Evolutionary conservation across 2,888 invertebrate species (phyloP).

Genomic region (Nephrocerus scutellatus): DNA sequence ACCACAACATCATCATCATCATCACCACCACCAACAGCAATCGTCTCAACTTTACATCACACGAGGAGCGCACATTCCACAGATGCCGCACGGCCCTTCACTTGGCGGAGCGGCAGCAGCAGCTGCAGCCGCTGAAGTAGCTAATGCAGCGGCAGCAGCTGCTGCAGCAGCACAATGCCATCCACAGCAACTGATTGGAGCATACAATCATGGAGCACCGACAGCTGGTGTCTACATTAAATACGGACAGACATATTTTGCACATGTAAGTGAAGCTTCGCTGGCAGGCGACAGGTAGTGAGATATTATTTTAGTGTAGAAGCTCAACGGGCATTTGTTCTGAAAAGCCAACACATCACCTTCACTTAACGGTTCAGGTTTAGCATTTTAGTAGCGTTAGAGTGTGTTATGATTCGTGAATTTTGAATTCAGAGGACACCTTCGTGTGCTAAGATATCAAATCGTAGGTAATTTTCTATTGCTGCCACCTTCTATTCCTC

Average conservation of each 20-base stretch:
- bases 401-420: too few relatives aligned
- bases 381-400: too few relatives aligned
- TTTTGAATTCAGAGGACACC: too few relatives aligned
- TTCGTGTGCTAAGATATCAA: too few relatives aligned
- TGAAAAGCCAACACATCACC: not conserved
- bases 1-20: constrained; percentile 23
- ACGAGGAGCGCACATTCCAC: constrained; percentile 44
- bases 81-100: constrained; percentile 30
- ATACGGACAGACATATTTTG: constrained; percentile 47
- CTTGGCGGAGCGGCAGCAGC: constrained; percentile 33
- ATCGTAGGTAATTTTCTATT: too few relatives aligned
- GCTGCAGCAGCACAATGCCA: constrained; percentile 40
- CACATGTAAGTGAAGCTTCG: constrained; percentile 44
- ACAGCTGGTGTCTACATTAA: constrained; percentile 48
- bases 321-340: not conserved
- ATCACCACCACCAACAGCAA: constrained; percentile 10
- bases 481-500: too few relatives aligned
- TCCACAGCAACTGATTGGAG: constrained; percentile 49
- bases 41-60: constrained; percentile 39
- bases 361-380: not conserved
- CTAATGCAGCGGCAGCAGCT: constrained; percentile 32
- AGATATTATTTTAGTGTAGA: too few relatives aligned
- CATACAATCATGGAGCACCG: constrained; percentile 49
- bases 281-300: too few relatives aligned
- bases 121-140: constrained; percentile 38